Conservation (phyloP, 2,888 invertebrate genomes). For the Microplitis manilae region DNA sequence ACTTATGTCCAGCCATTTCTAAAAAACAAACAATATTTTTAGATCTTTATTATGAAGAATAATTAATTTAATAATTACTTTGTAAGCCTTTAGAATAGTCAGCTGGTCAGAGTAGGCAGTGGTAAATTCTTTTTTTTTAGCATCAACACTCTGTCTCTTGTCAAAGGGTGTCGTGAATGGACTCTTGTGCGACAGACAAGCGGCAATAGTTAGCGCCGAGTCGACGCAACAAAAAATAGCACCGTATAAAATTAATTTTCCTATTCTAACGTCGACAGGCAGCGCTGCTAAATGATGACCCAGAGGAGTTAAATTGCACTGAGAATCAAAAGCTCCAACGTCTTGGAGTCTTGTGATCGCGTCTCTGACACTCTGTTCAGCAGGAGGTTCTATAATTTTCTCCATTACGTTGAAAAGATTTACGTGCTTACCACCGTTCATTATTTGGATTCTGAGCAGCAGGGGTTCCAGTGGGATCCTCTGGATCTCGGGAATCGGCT, state of each 20-base stretch:
- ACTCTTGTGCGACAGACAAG: conserved; percentile 84
- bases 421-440: conserved; percentile 71
- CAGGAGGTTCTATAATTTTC: conserved; percentile 83
- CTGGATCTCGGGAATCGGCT: conserved; percentile 91
- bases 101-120: conserved; percentile 91
- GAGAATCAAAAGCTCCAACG: conserved; percentile 85
- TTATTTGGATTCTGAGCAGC: conserved; percentile 82
- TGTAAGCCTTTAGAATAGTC: conserved; percentile 87
- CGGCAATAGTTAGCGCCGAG: conserved; percentile 92
- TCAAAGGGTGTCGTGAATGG: conserved; percentile 85
- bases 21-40: neutral
- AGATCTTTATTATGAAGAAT: too few species aligned
- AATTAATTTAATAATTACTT: conserved; percentile 65
- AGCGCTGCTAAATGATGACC: conserved; percentile 90
- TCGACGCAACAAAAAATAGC: conserved; percentile 94
- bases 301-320: conserved; percentile 84
- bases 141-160: conserved; percentile 80
- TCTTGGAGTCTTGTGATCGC: conserved; percentile 82
- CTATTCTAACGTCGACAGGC: conserved; percentile 92
- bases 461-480: conserved; percentile 90
- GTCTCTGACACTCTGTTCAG: conserved; percentile 78
- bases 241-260: conserved; percentile 93
- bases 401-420: conserved; percentile 75
- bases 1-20: conserved; percentile 82
- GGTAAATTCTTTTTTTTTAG: conserved; percentile 83